Evolutionary conservation across 2,888 invertebrate species (phyloP), one percentile per base, ranked within the genome.

Genomic region (Torymus aiolomorphi): DNA sequence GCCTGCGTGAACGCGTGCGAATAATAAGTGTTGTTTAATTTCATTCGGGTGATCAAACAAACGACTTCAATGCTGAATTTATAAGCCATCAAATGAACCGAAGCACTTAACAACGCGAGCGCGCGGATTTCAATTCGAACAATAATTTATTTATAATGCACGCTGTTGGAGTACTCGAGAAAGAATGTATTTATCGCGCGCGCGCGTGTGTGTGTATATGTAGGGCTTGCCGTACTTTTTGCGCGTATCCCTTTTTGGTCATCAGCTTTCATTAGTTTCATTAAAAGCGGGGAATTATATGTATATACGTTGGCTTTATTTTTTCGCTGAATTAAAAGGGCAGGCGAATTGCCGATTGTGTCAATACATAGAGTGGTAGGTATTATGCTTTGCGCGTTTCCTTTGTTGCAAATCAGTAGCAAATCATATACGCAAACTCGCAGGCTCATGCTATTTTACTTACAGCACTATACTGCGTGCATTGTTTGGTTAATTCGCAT

Each of bases 11-110:
- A 42, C 42, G 42, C 42, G 42, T 8, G 51, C 42, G 70, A 31
- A 72, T 66, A 71, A 77, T 57, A 72, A 77, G 66, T 77, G 42
- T 66, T 77, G 54, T 72, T 72, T 77, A 65, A 77, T 72, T 61
- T 77, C 31, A 66, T 77, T 66, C 52, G 57, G 24, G 14, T 66
- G 71, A 52, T 66, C 31, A 65, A 77, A 66, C 65, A 65, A 77
- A 77, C 52, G 56, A 77, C 66, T 59, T 51, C 65, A 65, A 77
- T 66, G 66, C 20, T 57, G 14, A 77, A 66, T 72, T 66, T 66
- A 66, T 66, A 66, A 63, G 57, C 56, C 51, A 31, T 54, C 56
- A 57, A 76, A 76, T 57, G 56, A 70, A 24, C 31, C 16, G 16
- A 49, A 56, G 24, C 49, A 59, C 31, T 57, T 71, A 65, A 77